Evolutionary conservation across 2,113 vertebrate species (phyloP), one percentile per base, ranked within the genome.

Genomic region (Elanoides forficatus): DNA sequence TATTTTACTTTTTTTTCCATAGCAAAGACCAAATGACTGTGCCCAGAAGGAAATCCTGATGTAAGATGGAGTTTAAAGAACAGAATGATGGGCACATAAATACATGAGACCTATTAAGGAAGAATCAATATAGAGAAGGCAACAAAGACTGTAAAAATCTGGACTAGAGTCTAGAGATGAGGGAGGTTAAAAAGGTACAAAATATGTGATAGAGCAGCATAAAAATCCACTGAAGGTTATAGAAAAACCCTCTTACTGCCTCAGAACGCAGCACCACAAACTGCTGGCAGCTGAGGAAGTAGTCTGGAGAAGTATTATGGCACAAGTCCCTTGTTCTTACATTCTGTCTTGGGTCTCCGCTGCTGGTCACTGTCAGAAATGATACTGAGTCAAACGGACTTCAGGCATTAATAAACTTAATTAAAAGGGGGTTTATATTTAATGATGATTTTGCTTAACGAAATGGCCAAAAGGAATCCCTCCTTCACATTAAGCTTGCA

Each of bases 241-340:
- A 67, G 11, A 58, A 72, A 58, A 66, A 15, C 1, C 6, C 63
- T 12, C 48, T n/a, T 14, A 75, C 21, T 60, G 34, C 11, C 38
- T 86, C 38, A 29, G 29, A 76, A 34, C 1, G 1, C 5, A 6
- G n/a, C 38, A 15, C 18, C 25, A 26, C 15, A 76, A 86, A 76
- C 13, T 23, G 40, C 13, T 70, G 45, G 9, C 72, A 63, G 27
- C 18, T 25, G 17, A 42, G 42, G 48, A 73, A 68, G 9, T 13
- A 34, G 12, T 27, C 17, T 65, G 55, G 11, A n/a, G 11, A 68
- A 73, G 3, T 17, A 20, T 36, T 38, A 38, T 3, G 2, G 6
- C 1, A 0, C 1, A 0, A 90, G 13, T 11, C 25, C n/a, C 25
- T 32, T 18, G 13, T 45, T 65, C 65, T 45, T 50, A 25, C 13